phyloP scores from a whole-genome alignment of 2,113 vertebrate species.

The Gadus chalcogrammus region DNA sequence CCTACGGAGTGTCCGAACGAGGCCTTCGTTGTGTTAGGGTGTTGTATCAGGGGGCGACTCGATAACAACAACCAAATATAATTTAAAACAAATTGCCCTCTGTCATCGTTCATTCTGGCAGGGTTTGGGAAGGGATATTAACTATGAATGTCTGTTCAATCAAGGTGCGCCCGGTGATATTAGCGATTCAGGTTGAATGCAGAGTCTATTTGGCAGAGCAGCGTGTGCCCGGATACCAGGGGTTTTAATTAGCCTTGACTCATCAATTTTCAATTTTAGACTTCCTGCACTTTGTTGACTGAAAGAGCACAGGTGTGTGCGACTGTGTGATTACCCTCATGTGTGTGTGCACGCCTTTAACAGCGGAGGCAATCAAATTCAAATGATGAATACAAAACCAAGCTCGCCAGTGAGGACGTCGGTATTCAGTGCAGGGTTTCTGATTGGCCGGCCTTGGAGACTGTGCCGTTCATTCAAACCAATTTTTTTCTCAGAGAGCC shows the following conservation, averaged over 20 bases:
- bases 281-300: too few relatives aligned
- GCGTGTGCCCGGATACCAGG: background rate
- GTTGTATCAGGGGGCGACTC: too few relatives aligned
- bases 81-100: too few relatives aligned
- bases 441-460: background rate
- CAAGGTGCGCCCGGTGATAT: background rate
- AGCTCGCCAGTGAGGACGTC: background rate
- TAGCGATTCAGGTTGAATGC: constrained; percentile 3
- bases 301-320: too few relatives aligned
- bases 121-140: background rate
- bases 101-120: too few relatives aligned
- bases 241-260: background rate
- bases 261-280: background rate
- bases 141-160: constrained; percentile 1
- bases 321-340: background rate
- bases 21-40: too few relatives aligned
- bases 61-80: too few relatives aligned
- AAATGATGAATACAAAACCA: background rate
- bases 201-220: background rate
- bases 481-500: background rate
- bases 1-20: too few relatives aligned
- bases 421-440: background rate
- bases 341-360: background rate
- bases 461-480: too few relatives aligned
- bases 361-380: background rate